Conservation (phyloP, 2,797 vertebrate genomes). For the Selene dorsalis region DNA sequence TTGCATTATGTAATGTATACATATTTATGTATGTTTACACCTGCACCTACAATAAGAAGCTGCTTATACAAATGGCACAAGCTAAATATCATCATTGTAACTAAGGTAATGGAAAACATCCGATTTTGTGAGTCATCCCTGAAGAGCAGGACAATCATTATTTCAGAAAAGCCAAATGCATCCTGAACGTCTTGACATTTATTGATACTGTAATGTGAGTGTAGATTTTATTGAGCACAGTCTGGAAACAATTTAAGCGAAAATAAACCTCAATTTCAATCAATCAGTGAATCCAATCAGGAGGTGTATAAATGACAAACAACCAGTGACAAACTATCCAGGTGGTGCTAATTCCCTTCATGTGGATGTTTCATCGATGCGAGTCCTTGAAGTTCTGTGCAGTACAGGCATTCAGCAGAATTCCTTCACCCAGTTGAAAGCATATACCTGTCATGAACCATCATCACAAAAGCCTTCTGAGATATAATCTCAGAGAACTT, state of each 20-base stretch:
- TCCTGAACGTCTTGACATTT: conserved; percentile 55
- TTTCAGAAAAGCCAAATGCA: conserved; percentile 34
- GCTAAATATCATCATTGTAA: conserved; percentile 32
- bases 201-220: conserved; percentile 56
- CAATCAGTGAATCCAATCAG: conserved; percentile 41
- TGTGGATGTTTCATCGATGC: conserved; percentile 25
- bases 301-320: conserved; percentile 7
- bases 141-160: conserved; percentile 52
- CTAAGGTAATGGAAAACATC: conserved; percentile 44
- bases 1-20: conserved; percentile 1
- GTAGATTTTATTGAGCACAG: conserved; percentile 55
- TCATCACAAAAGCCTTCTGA: conserved; percentile 84
- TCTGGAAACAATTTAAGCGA: conserved; percentile 41
- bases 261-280: conserved; percentile 51
- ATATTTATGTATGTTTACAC: conserved; percentile 13
- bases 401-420: conserved; percentile 67
- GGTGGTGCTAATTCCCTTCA: conserved; percentile 4
- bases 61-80: conserved; percentile 12
- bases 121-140: conserved; percentile 38
- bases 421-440: conserved; percentile 76
- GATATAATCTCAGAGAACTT: conserved; percentile 86
- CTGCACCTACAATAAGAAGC: conserved; percentile 13
- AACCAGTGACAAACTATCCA: conserved; percentile 8
- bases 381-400: conserved; percentile 46
- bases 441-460: conserved; percentile 82